A percentile compares a stretch with the other conserved stretches of the same genome.
Conservation (phyloP, 2,113 vertebrate species). For the Aphelocoma coerulescens region DNA sequence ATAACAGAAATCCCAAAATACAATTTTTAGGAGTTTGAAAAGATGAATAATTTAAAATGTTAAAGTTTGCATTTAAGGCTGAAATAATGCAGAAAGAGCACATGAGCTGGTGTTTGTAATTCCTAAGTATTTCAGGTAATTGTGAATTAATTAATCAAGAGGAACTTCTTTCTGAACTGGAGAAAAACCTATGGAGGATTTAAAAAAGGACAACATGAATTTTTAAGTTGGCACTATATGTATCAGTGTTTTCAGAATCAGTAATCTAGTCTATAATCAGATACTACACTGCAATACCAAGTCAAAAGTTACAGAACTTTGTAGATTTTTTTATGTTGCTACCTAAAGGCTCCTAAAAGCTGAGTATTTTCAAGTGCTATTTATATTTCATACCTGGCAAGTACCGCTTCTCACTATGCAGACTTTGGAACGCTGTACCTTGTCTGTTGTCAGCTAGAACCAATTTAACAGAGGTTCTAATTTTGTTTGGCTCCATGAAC, state of each 20-base stretch:
- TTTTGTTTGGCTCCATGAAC: constrained; percentile 6
- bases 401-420: neutral
- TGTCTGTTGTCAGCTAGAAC: neutral
- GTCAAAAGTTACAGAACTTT: neutral
- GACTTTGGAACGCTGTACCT: neutral
- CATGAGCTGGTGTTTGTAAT: neutral
- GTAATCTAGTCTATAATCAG: neutral
- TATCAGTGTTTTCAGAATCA: neutral
- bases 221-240: neutral
- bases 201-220: neutral
- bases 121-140: neutral
- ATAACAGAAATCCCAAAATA: neutral
- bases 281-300: neutral
- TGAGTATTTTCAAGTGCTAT: neutral
- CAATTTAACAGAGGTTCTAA: neutral
- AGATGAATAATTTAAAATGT: neutral
- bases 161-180: neutral
- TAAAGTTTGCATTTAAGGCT: neutral
- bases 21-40: neutral
- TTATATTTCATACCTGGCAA: constrained; percentile 6
- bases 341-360: neutral
- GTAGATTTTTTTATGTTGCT: neutral
- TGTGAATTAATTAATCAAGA: neutral
- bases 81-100: neutral
- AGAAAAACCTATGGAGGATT: neutral